Evolutionary conservation across 2,888 invertebrate genomes (phyloP).

Genomic region (Raillietiella orientalis): DNA sequence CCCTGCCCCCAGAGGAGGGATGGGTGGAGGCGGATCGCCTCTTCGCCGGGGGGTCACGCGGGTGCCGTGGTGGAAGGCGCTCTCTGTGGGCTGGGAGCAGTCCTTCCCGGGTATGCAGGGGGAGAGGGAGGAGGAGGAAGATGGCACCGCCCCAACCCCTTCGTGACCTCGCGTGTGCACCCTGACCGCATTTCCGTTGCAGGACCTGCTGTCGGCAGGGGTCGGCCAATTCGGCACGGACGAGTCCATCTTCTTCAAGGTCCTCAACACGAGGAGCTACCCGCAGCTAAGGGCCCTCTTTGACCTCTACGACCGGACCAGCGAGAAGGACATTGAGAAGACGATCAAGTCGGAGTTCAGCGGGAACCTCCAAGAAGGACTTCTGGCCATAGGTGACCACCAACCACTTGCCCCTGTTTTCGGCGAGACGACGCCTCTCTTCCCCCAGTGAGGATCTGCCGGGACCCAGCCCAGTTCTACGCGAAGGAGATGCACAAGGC

Average conservation of each 20-base stretch:
- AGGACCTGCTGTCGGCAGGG: conserved; percentile 15
- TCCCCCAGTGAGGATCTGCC: not conserved
- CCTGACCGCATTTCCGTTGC: too few relatives aligned
- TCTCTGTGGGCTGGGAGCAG: too few relatives aligned
- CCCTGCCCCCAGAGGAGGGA: too few relatives aligned
- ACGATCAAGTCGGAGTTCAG: conserved; percentile 11
- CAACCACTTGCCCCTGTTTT: too few relatives aligned
- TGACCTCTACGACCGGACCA: conserved; percentile 13
- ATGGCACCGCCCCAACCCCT: too few relatives aligned
- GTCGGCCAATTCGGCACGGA: conserved; percentile 13
- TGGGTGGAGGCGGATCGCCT: too few relatives aligned
- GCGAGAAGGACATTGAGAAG: conserved; percentile 11
- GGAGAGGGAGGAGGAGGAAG: too few relatives aligned
- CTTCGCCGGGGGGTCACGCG: too few relatives aligned
- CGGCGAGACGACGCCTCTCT: too few relatives aligned
- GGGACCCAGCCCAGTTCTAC: not conserved
- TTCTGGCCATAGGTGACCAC: conserved; percentile 11
- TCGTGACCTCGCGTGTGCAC: too few relatives aligned
- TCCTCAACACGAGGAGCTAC: conserved; percentile 13
- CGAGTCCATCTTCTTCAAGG: conserved; percentile 11
- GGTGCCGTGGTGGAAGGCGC: too few relatives aligned
- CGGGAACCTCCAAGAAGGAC: conserved; percentile 11
- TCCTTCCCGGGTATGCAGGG: too few relatives aligned
- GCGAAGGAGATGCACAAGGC: not conserved
- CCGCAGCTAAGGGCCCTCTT: conserved; percentile 13